Base-by-base conservation (phyloP, 2,888 invertebrate genomes). In the Notocelia uddmanniana region DNA sequence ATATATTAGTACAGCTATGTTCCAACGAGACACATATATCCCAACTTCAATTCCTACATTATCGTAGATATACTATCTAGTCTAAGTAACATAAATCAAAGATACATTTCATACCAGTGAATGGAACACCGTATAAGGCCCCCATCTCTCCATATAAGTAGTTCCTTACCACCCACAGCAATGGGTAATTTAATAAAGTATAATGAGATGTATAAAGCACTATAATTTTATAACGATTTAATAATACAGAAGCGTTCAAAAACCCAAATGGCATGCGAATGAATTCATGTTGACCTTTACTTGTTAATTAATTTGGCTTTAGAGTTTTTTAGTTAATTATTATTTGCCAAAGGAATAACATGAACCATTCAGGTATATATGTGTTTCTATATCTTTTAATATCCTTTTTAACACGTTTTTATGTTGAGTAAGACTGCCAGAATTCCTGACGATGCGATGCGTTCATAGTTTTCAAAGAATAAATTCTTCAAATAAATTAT, bases 171-270 rank as follows among this genome's bases (percentile, higher is more conserved):
- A 64, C 64, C 52, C 64, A 64, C 64, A 19, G 48, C 21, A 10
- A 5, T n/a, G 34, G 63, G 11, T 64, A 54, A 54, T 64, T 54
- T 54, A 64, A 64, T 64, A 52, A 63, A 31, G 34, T n/a, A 8
- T 45, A 45, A 45, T 45, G 8, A 45, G 45, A 45, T n/a, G n/a
- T 45, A 11, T 37, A 31, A 31, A 31, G 37, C 52, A 64, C 37
- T 64, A 37, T 64, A 19, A 64, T 64, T 64, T 64, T 37, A 54
- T 64, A 64, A 54, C 34, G 23, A 52, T 52, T 60, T 52, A 63
- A 63, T 63, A 48, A 50, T 63, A 31, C 18, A 21, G 63, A 2
- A 37, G 54, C 54, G 3, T 50, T 64, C 19, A 5, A 21, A 64
- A 64, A 6, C n/a, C 64, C 54, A 37, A 37, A 37, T 23, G 37